Conservation (phyloP, 2,888 invertebrate species). For the Chrysotoxum bicinctum region DNA sequence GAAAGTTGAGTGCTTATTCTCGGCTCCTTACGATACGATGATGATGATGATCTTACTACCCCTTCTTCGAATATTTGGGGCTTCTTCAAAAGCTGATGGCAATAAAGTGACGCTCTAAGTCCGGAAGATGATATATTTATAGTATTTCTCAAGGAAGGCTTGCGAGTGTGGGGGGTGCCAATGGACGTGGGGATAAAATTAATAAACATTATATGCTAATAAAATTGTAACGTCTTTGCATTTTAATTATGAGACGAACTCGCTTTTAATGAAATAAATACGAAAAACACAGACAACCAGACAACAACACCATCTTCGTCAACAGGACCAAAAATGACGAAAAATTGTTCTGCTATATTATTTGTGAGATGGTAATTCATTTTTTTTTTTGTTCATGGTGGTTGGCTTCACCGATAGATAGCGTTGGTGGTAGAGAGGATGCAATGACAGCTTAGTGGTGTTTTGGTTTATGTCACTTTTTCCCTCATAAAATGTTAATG, state of each 20-base stretch:
- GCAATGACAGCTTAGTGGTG: constrained; percentile 65
- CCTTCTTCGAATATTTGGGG: background rate
- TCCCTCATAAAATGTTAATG: constrained; percentile 66
- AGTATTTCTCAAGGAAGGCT: background rate
- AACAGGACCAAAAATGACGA: background rate
- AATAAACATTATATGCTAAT: constrained; percentile 77
- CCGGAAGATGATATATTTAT: background rate
- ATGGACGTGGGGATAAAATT: constrained; percentile 73
- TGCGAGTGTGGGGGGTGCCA: background rate
- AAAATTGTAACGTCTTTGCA: constrained; percentile 75
- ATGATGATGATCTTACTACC: constrained; percentile 14
- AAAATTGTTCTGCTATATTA: constrained; percentile 32
- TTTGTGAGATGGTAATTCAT: constrained; percentile 35
- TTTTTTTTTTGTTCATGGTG: constrained; percentile 35
- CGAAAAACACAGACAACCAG: constrained; percentile 24
- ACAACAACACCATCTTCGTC: background rate
- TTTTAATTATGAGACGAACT: constrained; percentile 72
- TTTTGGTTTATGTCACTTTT: constrained; percentile 71
- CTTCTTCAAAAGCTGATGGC: constrained; percentile 5
- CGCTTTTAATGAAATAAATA: constrained; percentile 56
- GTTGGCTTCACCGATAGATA: background rate
- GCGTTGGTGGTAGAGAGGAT: background rate
- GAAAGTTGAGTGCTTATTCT: constrained; percentile 42
- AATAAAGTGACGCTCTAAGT: constrained; percentile 29
- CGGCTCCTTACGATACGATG: constrained; percentile 39